Evolutionary conservation across 2,888 invertebrate species (phyloP), one percentile per base, ranked within the genome.

Genomic region (Podotricha telesiphe): DNA sequence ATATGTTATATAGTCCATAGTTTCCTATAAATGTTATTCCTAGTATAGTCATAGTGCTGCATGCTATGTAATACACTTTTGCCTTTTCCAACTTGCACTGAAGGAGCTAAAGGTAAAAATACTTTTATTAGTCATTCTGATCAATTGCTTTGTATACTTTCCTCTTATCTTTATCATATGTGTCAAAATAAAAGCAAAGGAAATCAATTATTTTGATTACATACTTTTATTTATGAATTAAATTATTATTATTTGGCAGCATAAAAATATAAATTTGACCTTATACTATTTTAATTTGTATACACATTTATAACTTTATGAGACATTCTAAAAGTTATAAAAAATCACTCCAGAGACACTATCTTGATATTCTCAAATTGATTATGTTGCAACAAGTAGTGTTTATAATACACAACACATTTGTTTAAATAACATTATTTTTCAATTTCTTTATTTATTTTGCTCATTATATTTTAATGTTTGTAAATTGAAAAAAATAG

Each of bases 21-120:
- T 34, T 34, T 0, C 17, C 11, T 55, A 17, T 11, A 5, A n/a
- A 53, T 8, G 6, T 4, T 53, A 6, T 28, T 53, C 51, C 8
- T 53, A 53, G 42, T 42, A 42, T 42, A 42, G 34, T 22, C 5
- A 15, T 22, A 45, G 22, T 59, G 6, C 28, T 59, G 78, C 80
- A 79, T 80, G 76, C 74, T 70, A 87, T 78, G 34, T 88, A 88
- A 89, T 83, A 79, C 79, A 79, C 81, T 78, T 86, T 86, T 87
- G 83, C 82, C 87, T 89, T 85, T 71, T 50, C 71, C 68, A 79
- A 79, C 79, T 77, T 74, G 80, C 89, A 87, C 88, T 78, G 80
- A 84, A 92, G 92, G 92, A 92, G 80, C 81, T 92, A 70, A 92
- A 92, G 92, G 92, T 92, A 91, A 90, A 42, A 47, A 51, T 63